Evolutionary conservation across 2,888 invertebrate genomes (phyloP).

Genomic region (Drosophila recens): DNA sequence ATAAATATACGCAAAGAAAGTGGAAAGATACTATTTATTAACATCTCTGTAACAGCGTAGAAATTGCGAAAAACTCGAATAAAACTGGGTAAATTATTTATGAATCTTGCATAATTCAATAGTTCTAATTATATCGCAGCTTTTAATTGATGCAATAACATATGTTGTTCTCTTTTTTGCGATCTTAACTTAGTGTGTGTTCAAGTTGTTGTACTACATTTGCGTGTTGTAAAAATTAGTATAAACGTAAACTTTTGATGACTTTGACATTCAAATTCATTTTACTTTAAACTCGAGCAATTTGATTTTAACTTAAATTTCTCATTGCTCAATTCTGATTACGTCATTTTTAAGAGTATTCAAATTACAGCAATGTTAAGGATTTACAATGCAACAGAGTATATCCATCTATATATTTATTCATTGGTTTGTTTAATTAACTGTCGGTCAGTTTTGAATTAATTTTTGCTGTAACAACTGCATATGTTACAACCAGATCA

Average conservation of each 20-base stretch:
- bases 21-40: conserved; percentile 20
- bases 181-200: not conserved
- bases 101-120: not conserved
- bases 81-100: not conserved
- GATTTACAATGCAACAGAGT: not conserved
- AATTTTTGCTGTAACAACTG: not conserved
- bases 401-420: not conserved
- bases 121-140: not conserved
- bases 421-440: not conserved
- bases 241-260: not conserved
- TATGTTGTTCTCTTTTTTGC: not conserved
- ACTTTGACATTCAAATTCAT: not conserved
- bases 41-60: not conserved
- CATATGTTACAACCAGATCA: not conserved
- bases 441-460: not conserved
- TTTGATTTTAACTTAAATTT: not conserved
- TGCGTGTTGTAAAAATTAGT: not conserved
- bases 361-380: not conserved
- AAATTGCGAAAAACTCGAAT: not conserved
- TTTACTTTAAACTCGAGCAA: not conserved
- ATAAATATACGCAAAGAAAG: conserved; percentile 14
- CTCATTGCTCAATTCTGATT: not conserved
- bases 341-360: not conserved
- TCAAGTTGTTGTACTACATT: not conserved
- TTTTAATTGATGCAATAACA: not conserved